These are phyloP conservation scores for Frankliniella fusca DNA, from an alignment of 2,888 invertebrate genomes.

Conservation along the genomic window DNA sequence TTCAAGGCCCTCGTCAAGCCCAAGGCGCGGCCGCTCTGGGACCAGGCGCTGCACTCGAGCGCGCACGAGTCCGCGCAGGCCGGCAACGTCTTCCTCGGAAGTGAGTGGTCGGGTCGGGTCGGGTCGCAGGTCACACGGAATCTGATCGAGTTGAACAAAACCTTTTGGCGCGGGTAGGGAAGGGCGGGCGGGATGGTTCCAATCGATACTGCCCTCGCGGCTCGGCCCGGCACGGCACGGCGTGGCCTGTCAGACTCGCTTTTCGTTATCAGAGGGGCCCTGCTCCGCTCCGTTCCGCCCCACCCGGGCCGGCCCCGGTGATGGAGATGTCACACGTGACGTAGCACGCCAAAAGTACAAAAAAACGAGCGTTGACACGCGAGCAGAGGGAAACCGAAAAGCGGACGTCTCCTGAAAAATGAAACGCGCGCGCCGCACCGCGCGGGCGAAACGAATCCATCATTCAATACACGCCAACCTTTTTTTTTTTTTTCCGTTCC, in stretches of 20 bases:
- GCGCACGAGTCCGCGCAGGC: conserved; percentile 50
- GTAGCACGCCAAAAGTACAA: too few relatives aligned
- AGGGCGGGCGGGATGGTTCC: not conserved
- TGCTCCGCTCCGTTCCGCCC: too few relatives aligned
- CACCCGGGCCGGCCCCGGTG: too few relatives aligned
- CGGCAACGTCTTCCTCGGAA: conserved; percentile 74
- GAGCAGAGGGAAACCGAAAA: conserved; percentile 24
- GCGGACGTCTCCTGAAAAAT: too few relatives aligned
- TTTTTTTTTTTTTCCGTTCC: not conserved
- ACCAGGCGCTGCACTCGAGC: conserved; percentile 50
- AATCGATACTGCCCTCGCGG: too few relatives aligned
- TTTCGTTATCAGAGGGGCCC: not conserved
- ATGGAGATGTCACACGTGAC: conserved; percentile 28
- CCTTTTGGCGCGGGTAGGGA: not conserved
- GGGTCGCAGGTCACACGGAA: not conserved
- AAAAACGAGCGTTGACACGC: conserved; percentile 31
- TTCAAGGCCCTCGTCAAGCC: conserved; percentile 94
- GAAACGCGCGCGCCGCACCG: too few relatives aligned
- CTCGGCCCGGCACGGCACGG: too few relatives aligned
- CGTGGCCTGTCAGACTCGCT: too few relatives aligned
- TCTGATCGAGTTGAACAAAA: not conserved
- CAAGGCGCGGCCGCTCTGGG: conserved; percentile 67
- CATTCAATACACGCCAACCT: not conserved
- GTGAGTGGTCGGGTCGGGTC: conserved; percentile 51
- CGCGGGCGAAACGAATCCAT: too few relatives aligned